phyloP scores from a whole-genome alignment of 2,888 invertebrate genomes.

The Ceriagrion tenellum region DNA sequence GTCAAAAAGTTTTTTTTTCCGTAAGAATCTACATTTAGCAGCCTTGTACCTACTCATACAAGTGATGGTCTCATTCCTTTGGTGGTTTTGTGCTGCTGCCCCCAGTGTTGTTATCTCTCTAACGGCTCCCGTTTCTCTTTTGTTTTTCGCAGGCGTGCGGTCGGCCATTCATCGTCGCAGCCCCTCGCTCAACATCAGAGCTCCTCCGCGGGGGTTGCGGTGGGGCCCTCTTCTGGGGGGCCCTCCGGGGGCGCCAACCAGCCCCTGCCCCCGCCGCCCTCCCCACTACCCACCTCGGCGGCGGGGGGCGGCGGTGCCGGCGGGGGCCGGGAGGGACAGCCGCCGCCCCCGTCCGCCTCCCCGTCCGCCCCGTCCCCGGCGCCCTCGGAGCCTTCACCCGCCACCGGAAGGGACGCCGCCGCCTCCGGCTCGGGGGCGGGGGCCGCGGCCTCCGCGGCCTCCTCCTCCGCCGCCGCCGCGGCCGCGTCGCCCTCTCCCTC shows the following conservation, averaged over 20 bases:
- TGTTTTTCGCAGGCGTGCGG: conserved; percentile 70
- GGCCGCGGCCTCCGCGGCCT: conserved; percentile 73
- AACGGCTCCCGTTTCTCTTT: background rate
- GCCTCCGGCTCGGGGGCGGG: conserved; percentile 72
- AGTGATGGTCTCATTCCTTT: background rate
- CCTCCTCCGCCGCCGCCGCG: conserved; percentile 43
- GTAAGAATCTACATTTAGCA: no score
- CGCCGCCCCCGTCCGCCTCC: conserved; percentile 71
- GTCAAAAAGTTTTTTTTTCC: no score
- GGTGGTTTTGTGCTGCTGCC: background rate
- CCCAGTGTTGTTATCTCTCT: background rate
- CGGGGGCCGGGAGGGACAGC: conserved; percentile 69
- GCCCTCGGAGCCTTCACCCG: conserved; percentile 74
- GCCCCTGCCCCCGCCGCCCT: conserved; percentile 75
- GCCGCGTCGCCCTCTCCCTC: conserved; percentile 69
- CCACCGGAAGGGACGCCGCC: conserved; percentile 72
- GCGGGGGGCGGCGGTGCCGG: conserved; percentile 71
- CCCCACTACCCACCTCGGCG: conserved; percentile 71
- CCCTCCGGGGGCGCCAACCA: conserved; percentile 72
- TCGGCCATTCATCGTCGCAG: conserved; percentile 74
- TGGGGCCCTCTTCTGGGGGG: conserved; percentile 68
- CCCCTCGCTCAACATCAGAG: conserved; percentile 76
- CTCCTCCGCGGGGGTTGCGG: conserved; percentile 72
- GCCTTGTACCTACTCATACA: no score
- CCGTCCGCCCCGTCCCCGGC: conserved; percentile 71